Conservation (phyloP, 1,140 invertebrate species). For the Theocolax elegans region DNA sequence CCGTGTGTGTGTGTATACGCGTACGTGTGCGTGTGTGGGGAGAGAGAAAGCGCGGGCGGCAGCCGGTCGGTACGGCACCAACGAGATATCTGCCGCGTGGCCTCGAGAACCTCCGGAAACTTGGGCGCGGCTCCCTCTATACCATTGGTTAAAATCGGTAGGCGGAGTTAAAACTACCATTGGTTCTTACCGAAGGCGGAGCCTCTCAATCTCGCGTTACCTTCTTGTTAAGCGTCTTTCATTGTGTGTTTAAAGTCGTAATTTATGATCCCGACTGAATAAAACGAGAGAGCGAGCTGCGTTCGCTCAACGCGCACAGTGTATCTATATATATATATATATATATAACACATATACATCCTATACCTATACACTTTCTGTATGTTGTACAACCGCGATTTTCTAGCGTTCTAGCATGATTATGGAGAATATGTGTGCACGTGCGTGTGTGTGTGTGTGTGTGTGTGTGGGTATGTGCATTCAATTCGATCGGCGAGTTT, state of each 20-base stretch:
- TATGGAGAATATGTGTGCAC: neutral
- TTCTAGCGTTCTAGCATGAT: neutral
- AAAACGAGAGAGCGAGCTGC: constrained; percentile 66
- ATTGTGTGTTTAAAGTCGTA: constrained; percentile 70
- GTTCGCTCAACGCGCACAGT: too few species aligned
- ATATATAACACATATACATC: too few species aligned
- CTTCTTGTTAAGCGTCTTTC: constrained; percentile 70
- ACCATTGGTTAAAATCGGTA: neutral
- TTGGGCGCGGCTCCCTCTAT: neutral
- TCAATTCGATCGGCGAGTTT: neutral
- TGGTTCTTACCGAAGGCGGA: constrained; percentile 52
- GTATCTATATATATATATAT: too few species aligned
- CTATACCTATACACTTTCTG: too few species aligned
- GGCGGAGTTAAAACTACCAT: too few species aligned
- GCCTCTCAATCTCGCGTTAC: constrained; percentile 69
- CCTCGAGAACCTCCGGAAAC: neutral
- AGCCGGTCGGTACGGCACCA: constrained; percentile 22
- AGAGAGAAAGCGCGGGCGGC: neutral
- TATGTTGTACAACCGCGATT: too few species aligned
- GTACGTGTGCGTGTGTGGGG: neutral
- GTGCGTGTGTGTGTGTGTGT: neutral
- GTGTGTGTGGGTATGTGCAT: neutral
- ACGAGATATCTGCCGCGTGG: constrained; percentile 18
- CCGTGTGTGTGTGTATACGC: neutral
- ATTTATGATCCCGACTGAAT: constrained; percentile 70